Base-by-base conservation (phyloP, 2,888 invertebrate species). In the Rhopalosiphum nymphaeae region DNA sequence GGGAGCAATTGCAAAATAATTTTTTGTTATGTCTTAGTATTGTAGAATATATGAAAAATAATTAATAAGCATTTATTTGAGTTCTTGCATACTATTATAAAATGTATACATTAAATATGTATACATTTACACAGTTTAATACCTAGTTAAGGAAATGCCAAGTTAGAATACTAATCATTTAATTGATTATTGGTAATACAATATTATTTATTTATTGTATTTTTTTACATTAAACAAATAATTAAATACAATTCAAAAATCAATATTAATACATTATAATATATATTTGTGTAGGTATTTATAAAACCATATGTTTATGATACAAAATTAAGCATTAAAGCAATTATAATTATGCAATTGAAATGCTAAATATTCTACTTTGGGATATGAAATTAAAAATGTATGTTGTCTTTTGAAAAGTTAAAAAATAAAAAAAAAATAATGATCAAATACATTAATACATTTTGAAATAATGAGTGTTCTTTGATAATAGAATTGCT, bases 21-120 rank as follows among this genome's bases (percentile, higher is more conserved):
- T 96, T 98, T 94, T 96, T 97, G 95, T 98, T 98, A 95, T 97
- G 97, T 96, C 96, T 98, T 92, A 97, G 98, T 96, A 97, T 98
- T 95, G 97, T 98, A 89, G 97, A 98, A 95, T 97, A 97, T 95
- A 96, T 98, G 95, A 97, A 97, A 96, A 97, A 97, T 49, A 91
- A 91, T 56, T 94, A 85, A 94, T 78, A 56, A 78, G 36, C 21
- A 78, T 78, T 78, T 78, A 78, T 78, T 78, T 78, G 36, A 78
- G 36, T 78, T 78, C 9, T 78, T 78, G 21, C 21, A 36, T 78
- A 42, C 21, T 78, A 36, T 29, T 78, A 21, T 78, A 21, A 36
- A 36, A 78, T 78, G 21, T 26, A 2, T 57, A 26, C 26, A 26
- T 57, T 57, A 53, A 53, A 21, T 57, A 26, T 36, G n/a, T n/a